A percentile compares a stretch with the other conserved stretches of the same genome.
These are phyloP conservation scores for Ammodytes marinus DNA, from an alignment of 2,113 vertebrate genomes.

Conservation along the genomic window DNA sequence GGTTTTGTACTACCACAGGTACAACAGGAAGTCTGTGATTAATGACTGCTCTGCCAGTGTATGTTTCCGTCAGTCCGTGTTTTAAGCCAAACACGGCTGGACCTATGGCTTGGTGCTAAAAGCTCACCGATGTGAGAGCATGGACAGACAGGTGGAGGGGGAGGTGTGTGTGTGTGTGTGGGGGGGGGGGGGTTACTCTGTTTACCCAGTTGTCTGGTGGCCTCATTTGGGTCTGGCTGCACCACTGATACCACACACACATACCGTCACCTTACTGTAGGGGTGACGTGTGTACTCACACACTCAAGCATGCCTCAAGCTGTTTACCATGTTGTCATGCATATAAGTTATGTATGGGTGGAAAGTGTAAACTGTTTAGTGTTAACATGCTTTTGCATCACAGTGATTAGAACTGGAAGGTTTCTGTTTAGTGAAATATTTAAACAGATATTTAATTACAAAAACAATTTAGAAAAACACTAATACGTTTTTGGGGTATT, in stretches of 20 bases:
- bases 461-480: no score
- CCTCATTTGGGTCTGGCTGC: constrained; percentile 27
- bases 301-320: constrained; percentile 13
- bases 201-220: constrained; percentile 77
- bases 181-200: constrained; percentile 25
- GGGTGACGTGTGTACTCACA: not conserved
- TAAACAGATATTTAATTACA: not conserved
- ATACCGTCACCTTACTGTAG: constrained; percentile 33
- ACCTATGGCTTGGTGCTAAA: constrained; percentile 25
- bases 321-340: constrained; percentile 3
- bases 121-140: constrained; percentile 30
- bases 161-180: no score
- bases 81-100: constrained; percentile 9
- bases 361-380: constrained; percentile 6
- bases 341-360: not conserved
- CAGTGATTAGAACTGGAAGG: no score
- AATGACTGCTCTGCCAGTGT: constrained; percentile 2
- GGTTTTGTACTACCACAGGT: not conserved
- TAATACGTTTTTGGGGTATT: no score
- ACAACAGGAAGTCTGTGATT: constrained; percentile 11
- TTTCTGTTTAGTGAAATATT: not conserved
- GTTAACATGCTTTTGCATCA: no score
- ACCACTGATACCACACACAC: constrained; percentile 55
- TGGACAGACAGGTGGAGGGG: constrained; percentile 50
- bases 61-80: not conserved